These are phyloP conservation scores for Grallaria varia DNA, from an alignment of 2,113 vertebrate genomes.

Conservation along the genomic window DNA sequence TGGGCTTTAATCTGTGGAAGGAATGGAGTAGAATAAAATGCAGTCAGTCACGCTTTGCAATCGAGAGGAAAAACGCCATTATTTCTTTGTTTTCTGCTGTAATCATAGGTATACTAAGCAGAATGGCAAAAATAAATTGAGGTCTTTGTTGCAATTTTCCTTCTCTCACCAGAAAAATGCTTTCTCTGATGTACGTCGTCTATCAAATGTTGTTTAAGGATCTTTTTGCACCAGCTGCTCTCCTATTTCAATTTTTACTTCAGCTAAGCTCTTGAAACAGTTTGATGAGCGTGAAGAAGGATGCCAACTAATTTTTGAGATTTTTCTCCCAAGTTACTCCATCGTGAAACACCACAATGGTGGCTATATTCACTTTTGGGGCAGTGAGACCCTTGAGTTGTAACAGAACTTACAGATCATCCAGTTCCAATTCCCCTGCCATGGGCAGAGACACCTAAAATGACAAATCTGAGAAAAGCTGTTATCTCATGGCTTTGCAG, in stretches of 20 bases:
- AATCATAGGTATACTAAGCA: slow-evolving; percentile 24
- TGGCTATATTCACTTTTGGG: neutral
- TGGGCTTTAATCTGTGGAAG: slow-evolving; percentile 37
- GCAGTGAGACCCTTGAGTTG: neutral
- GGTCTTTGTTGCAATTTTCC: slow-evolving; percentile 4
- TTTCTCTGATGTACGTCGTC: neutral
- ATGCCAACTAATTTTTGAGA: neutral
- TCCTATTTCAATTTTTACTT: neutral
- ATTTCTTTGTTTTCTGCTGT: slow-evolving; percentile 54
- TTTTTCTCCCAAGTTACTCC: neutral
- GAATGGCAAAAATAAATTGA: slow-evolving; percentile 50
- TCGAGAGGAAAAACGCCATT: slow-evolving; percentile 28
- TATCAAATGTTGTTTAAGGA: slow-evolving; percentile 30
- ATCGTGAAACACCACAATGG: accelerated
- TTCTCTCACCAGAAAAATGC: neutral
- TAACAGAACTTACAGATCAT: neutral
- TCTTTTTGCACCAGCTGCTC: slow-evolving; percentile 31
- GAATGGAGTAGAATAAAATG: slow-evolving; percentile 36
- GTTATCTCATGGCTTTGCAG: neutral
- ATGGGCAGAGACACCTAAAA: neutral
- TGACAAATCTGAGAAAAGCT: neutral
- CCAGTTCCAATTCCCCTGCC: neutral
- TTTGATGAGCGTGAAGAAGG: neutral
- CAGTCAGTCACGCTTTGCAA: slow-evolving; percentile 60
- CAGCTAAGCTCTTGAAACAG: slow-evolving; percentile 22